Base-by-base conservation (phyloP, 2,797 vertebrate genomes). In the Pygocentrus nattereri region DNA sequence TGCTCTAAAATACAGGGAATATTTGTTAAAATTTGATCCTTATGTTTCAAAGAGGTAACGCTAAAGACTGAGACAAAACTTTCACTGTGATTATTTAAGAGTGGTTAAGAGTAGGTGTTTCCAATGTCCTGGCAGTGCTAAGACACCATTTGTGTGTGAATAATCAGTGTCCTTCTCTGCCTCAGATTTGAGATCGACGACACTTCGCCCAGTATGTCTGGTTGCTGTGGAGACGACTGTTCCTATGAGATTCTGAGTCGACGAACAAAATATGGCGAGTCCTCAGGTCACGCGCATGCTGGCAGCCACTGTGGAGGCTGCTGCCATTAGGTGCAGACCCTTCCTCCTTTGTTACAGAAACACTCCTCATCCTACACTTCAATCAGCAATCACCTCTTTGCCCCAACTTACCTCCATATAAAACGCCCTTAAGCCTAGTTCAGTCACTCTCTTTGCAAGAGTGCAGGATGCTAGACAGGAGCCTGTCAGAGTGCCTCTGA, bases 211-310 rank as follows among this genome's bases (percentile, higher is more conserved):
- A 97, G 97, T 89, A 93, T 97, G 94, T 97, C 96, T 0, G 97
- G 97, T 12, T 98, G 97, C 92, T 98, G 96, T 27, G 96, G 95
- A 11, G 97, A 98, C 13, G 97, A 97, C 90, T 97, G 96, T 86
- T 96, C 97, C 81, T 98, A 98, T 1, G 97, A 98, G 91, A 98
- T 98, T 89, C 95, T 98, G 86, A 98, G 97, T 91, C 94, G 97
- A 80, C 94, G 96, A 88, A 98, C 97, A 87, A 96, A 97, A 85
- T 96, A 96, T 23, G 97, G 96, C 70, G 97, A 97, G 86, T 92
- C 91, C 15, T 93, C 92, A 7, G 96, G 96, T 74, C 96, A 97
- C 73, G 92, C 95, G 74, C 96, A 97, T 19, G 88, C 93, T 0
- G 95, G 96, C 0, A 93, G 95, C 23, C 96, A 96, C 91, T 97